A percentile compares a stretch with the other conserved stretches of the same genome.
phyloP scores from a whole-genome alignment of 1,140 invertebrate genomes.

The Drosophila elegans region DNA sequence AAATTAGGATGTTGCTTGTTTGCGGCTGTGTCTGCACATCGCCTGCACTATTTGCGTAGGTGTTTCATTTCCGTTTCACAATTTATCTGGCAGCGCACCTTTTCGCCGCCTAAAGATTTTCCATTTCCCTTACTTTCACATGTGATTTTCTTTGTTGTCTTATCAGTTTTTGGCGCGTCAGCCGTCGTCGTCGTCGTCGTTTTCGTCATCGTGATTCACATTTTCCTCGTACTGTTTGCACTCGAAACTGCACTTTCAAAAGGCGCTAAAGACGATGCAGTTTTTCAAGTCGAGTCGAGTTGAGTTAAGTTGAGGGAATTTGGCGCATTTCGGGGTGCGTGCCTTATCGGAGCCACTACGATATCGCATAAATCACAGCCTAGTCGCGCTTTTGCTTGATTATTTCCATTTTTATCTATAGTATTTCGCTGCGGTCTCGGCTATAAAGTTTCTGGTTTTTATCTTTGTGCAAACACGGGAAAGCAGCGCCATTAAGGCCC shows the following conservation, averaged over 20 bases:
- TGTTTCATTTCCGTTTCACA: constrained; percentile 84
- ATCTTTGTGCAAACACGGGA: constrained; percentile 74
- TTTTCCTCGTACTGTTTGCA: constrained; percentile 16
- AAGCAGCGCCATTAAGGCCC: constrained; percentile 70
- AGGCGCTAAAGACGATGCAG: constrained; percentile 13
- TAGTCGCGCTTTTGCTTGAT: constrained; percentile 68
- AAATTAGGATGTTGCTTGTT: constrained; percentile 83
- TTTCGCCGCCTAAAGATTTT: constrained; percentile 46
- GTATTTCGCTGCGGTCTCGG: constrained; percentile 58
- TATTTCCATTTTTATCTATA: constrained; percentile 72
- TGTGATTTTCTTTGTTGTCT: constrained; percentile 67
- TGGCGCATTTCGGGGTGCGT: constrained; percentile 60
- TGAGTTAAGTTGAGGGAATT: constrained; percentile 10
- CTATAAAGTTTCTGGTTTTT: constrained; percentile 73
- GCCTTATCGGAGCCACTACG: constrained; percentile 69
- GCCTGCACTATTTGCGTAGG: constrained; percentile 80
- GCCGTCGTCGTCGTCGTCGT: background rate
- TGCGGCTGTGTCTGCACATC: constrained; percentile 77
- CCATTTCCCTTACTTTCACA: constrained; percentile 65
- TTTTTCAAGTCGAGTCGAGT: background rate
- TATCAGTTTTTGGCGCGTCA: constrained; percentile 63
- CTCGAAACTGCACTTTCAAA: constrained; percentile 55
- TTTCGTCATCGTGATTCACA: constrained; percentile 56
- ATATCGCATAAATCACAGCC: constrained; percentile 79
- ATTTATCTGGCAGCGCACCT: constrained; percentile 72